A percentile compares a stretch with the other conserved stretches of the same genome.
Conservation (phyloP, 2,113 vertebrate species). For the Ploceus nigricollis region DNA sequence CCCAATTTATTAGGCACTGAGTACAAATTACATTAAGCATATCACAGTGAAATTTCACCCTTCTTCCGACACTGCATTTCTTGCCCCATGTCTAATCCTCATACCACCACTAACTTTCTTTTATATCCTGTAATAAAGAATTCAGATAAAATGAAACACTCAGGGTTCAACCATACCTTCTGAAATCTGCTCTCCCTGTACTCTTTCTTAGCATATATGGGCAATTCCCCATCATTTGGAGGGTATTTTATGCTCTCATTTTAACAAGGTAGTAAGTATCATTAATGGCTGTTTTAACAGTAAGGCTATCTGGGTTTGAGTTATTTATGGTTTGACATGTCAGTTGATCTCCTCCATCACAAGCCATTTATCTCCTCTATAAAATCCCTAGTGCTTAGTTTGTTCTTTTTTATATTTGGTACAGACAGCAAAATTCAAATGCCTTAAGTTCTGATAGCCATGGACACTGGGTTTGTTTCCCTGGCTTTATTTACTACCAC, state of each 20-base stretch:
- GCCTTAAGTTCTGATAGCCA: background rate
- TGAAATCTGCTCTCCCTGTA: background rate
- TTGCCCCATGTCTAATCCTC: background rate
- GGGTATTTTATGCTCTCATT: background rate
- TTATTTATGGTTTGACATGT: background rate
- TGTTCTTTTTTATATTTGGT: background rate
- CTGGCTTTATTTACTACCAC: background rate
- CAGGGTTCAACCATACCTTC: background rate
- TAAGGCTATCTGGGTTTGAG: background rate
- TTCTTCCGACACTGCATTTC: background rate
- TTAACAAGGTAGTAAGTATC: background rate
- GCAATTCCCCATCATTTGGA: background rate
- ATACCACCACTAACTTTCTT: background rate
- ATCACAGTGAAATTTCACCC: background rate
- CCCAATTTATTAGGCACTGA: background rate
- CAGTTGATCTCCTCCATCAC: background rate
- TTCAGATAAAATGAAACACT: background rate
- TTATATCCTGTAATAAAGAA: background rate
- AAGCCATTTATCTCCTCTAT: background rate
- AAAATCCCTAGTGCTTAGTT: background rate
- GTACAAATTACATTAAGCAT: background rate
- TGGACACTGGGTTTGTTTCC: background rate
- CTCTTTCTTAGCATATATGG: background rate
- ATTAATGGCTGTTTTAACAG: background rate
- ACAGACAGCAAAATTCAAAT: background rate